Evolutionary conservation across 2,797 vertebrate genomes (phyloP).

Genomic region (Myiotriccus ornatus): DNA sequence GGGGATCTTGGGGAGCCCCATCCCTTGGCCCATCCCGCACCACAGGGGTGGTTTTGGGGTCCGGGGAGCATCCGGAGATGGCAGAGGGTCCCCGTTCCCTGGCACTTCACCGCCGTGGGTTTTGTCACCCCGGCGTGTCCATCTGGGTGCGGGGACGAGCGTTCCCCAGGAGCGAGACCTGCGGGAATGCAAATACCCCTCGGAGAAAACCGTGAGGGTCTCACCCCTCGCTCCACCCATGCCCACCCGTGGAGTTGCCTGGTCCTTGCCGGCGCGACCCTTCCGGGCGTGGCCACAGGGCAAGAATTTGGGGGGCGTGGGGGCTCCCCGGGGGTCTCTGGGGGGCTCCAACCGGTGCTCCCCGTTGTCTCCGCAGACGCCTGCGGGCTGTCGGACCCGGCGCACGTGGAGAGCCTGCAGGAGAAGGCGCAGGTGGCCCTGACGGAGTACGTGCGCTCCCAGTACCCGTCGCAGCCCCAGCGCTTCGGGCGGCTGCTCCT

Average conservation of each 20-base stretch:
- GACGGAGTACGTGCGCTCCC: constrained; percentile 89
- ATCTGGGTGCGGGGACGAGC: too few relatives aligned
- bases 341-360: fast-evolving
- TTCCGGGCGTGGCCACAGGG: too few relatives aligned
- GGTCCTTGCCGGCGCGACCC: neutral
- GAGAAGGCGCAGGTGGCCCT: constrained; percentile 95
- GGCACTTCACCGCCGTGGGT: neutral
- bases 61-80: too few relatives aligned
- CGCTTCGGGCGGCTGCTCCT: constrained; percentile 90
- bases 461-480: constrained; percentile 90
- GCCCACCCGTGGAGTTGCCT: neutral
- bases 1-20: neutral
- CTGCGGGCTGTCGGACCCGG: constrained; percentile 89
- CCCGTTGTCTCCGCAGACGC: constrained; percentile 75
- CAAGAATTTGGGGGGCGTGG: too few relatives aligned
- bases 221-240: neutral
- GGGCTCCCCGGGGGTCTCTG: neutral
- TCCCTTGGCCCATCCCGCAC: neutral
- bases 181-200: neutral
- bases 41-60: too few relatives aligned
- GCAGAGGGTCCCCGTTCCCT: too few relatives aligned
- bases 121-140: too few relatives aligned
- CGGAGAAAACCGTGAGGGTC: neutral
- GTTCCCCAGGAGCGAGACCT: neutral
- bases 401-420: constrained; percentile 91